Evolutionary conservation across 2,888 invertebrate species (phyloP).

Genomic region (Orthonychiurus folsomi): DNA sequence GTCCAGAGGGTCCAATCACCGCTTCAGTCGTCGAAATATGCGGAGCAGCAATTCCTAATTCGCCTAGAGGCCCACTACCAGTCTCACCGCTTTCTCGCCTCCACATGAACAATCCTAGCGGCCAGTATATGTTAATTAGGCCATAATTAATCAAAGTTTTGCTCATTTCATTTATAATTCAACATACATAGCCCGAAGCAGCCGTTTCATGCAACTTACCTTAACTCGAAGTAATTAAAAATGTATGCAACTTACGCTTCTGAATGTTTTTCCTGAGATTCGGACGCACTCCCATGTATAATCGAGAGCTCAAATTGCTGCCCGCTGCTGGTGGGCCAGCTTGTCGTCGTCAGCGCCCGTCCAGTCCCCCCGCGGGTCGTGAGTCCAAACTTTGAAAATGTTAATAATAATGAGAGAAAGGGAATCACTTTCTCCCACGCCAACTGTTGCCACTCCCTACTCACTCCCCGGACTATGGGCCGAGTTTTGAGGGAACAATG

Average conservation of each 20-base stretch:
- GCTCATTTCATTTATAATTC: too few species aligned
- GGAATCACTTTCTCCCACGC: not conserved
- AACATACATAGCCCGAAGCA: too few species aligned
- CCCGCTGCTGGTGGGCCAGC: too few species aligned
- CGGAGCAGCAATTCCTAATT: slow-evolving; percentile 14
- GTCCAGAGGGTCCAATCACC: too few species aligned
- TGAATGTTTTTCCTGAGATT: not conserved
- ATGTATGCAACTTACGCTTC: not conserved
- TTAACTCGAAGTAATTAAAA: not conserved
- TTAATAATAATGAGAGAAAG: slow-evolving; percentile 1
- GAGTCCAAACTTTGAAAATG: not conserved
- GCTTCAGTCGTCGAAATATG: slow-evolving; percentile 2
- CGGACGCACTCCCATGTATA: not conserved
- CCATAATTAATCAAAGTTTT: not conserved
- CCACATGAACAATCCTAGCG: slow-evolving; percentile 39
- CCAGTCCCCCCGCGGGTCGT: too few species aligned
- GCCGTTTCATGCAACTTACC: too few species aligned
- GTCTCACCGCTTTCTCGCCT: slow-evolving; percentile 40
- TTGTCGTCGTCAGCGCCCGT: too few species aligned
- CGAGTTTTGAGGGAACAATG: too few species aligned
- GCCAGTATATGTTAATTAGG: slow-evolving; percentile 5
- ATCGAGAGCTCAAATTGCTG: not conserved
- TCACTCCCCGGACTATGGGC: too few species aligned
- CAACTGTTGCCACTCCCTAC: not conserved
- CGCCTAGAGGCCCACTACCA: slow-evolving; percentile 34